Evolutionary conservation across 2,888 invertebrate genomes (phyloP).

Genomic region (Punctoribates punctum): DNA sequence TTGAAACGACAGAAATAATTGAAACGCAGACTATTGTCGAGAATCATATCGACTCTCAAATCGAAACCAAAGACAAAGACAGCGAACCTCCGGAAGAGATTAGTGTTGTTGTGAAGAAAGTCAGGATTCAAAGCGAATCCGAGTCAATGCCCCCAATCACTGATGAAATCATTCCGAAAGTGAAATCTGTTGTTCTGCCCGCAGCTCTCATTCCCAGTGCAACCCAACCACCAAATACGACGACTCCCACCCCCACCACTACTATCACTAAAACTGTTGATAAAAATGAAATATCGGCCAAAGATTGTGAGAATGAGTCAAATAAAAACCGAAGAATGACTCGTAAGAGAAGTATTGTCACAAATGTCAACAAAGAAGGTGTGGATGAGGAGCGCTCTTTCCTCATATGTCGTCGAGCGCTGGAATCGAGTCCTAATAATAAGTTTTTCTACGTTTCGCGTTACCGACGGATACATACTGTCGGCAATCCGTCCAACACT

Average conservation of each 20-base stretch:
- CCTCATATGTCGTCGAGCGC: constrained; percentile 73
- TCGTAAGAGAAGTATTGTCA: neutral
- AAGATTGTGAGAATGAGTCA: constrained; percentile 12
- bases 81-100: neutral
- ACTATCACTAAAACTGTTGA: neutral
- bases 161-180: neutral
- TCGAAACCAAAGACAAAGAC: neutral
- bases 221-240: neutral
- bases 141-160: neutral
- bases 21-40: neutral
- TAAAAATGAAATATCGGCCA: neutral
- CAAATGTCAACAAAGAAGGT: constrained; percentile 44
- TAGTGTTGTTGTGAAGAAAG: constrained; percentile 11
- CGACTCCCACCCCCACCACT: constrained; percentile 28
- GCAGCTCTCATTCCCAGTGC: neutral
- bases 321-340: neutral
- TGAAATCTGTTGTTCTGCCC: constrained; percentile 7
- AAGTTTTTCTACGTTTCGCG: constrained; percentile 38
- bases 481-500: neutral
- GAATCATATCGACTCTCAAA: neutral
- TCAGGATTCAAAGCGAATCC: neutral
- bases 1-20: neutral
- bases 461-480: constrained; percentile 24
- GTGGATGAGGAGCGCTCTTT: constrained; percentile 90
- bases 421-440: constrained; percentile 81